Evolutionary conservation across 2,113 vertebrate genomes (phyloP).

Genomic region (Pyxicephalus adspersus): DNA sequence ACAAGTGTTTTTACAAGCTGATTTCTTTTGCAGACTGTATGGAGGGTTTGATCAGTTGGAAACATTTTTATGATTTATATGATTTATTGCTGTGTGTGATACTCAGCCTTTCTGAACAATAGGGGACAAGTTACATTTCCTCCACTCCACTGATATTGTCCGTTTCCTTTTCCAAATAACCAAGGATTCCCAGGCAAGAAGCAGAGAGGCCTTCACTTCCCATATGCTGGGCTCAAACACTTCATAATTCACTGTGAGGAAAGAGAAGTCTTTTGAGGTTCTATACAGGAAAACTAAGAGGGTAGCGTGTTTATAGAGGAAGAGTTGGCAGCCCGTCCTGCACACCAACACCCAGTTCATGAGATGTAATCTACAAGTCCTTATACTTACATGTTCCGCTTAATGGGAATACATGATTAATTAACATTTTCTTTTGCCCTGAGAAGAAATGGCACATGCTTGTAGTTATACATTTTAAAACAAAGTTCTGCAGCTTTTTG

Average conservation of each 20-base stretch:
- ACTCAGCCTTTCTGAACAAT: conserved; percentile 33
- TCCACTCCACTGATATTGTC: conserved; percentile 37
- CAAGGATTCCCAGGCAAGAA: conserved; percentile 35
- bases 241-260: conserved; percentile 40
- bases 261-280: conserved; percentile 42
- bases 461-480: conserved; percentile 21
- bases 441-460: conserved; percentile 2
- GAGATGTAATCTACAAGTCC: background rate
- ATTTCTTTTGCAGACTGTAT: conserved; percentile 5
- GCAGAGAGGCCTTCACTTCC: conserved; percentile 28
- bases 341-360: conserved; percentile 8
- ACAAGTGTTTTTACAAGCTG: conserved; percentile 1
- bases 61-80: conserved; percentile 48
- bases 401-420: conserved; percentile 23
- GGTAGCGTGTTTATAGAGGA: conserved; percentile 44
- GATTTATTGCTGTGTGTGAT: conserved; percentile 48
- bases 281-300: conserved; percentile 42
- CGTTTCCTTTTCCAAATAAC: conserved; percentile 38
- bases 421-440: conserved; percentile 18
- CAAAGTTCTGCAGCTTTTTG: background rate
- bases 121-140: conserved; percentile 48
- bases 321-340: conserved; percentile 5
- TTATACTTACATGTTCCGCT: background rate
- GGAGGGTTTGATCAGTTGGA: conserved; percentile 5
- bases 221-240: conserved; percentile 39